These are phyloP conservation scores for Drosophila punjabiensis DNA, from an alignment of 1,140 invertebrate species.

Conservation along the genomic window DNA sequence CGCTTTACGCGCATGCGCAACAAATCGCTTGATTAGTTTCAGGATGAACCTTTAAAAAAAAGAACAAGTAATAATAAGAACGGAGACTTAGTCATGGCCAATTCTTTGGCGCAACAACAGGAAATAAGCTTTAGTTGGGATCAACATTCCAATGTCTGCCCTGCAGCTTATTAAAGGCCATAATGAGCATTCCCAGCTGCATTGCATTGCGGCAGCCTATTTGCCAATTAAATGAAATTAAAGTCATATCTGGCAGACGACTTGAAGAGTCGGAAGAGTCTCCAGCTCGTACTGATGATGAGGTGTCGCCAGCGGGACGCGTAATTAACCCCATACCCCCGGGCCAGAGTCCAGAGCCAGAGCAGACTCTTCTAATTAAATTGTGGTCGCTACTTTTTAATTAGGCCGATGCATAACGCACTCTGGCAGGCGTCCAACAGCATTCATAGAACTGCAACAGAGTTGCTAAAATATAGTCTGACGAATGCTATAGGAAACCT, in stretches of 20 bases:
- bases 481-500: conserved; percentile 10
- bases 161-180: conserved; percentile 30
- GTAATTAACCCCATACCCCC: conserved; percentile 44
- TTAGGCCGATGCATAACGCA: conserved; percentile 36
- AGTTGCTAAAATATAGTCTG: conserved; percentile 5
- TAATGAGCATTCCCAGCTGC: conserved; percentile 41
- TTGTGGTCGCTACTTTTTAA: conserved; percentile 54
- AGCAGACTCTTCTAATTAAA: conserved; percentile 63
- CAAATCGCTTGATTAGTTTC: conserved; percentile 84
- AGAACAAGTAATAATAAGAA: conserved; percentile 4
- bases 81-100: conserved; percentile 14
- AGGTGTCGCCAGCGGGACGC: conserved; percentile 64
- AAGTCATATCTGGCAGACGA: conserved; percentile 44
- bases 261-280: not conserved
- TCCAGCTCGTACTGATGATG: conserved; percentile 32
- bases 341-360: conserved; percentile 10
- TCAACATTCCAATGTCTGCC: conserved; percentile 33
- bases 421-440: conserved; percentile 51
- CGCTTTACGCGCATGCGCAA: conserved; percentile 80
- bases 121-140: conserved; percentile 56
- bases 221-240: conserved; percentile 66
- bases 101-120: conserved; percentile 29
- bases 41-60: conserved; percentile 13
- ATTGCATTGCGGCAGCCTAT: conserved; percentile 45
- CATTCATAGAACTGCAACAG: not conserved